Evolutionary conservation across 2,888 invertebrate genomes (phyloP).

Genomic region (Seira sanloemensis): DNA sequence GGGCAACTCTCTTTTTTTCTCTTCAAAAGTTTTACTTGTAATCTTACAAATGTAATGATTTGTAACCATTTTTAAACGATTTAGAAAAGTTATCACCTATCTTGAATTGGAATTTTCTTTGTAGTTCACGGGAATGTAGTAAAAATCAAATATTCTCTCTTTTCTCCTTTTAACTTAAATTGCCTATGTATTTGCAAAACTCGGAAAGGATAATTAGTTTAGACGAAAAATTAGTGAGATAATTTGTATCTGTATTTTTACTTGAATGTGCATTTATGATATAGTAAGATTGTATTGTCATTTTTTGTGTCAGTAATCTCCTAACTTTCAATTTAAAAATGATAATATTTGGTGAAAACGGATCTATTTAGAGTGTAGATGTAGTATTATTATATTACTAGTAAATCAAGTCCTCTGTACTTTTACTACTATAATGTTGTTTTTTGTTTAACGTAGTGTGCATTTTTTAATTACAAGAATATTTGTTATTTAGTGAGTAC

Average conservation of each 20-base stretch:
- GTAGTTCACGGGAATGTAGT: no score
- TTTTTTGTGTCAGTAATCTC: slow-evolving; percentile 13
- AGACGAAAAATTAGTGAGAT: background rate
- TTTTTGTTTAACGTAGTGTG: no score
- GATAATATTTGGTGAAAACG: background rate
- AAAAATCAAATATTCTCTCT: no score
- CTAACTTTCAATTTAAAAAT: background rate
- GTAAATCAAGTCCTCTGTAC: no score
- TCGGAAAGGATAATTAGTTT: background rate
- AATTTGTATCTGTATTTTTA: slow-evolving; percentile 2
- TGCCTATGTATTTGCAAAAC: background rate
- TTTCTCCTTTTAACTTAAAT: background rate
- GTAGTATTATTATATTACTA: no score
- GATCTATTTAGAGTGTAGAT: no score
- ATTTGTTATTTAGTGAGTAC: no score
- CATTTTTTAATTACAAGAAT: no score
- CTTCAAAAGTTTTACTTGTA: background rate
- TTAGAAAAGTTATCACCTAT: background rate
- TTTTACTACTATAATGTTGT: no score
- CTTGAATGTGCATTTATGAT: background rate
- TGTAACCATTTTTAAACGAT: no score
- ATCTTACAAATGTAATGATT: no score
- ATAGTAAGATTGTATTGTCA: slow-evolving; percentile 6
- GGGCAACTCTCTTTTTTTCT: background rate
- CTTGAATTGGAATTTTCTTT: no score